phyloP scores from a whole-genome alignment of 2,113 vertebrate genomes.

The Globicephala melas region DNA sequence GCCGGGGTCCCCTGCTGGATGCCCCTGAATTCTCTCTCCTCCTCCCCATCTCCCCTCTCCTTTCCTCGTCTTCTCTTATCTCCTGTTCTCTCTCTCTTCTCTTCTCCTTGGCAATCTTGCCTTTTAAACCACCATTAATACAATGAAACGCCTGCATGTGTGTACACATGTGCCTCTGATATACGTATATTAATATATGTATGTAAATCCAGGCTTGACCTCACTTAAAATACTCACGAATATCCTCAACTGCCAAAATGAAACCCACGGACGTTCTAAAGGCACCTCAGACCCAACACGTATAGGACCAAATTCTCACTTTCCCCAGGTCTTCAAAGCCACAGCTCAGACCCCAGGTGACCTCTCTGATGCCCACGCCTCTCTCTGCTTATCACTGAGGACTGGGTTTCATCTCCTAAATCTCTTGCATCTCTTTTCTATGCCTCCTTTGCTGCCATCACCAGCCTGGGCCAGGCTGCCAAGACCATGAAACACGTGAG shows the following conservation, averaged over 20 bases:
- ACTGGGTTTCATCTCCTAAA: not conserved
- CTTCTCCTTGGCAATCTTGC: not conserved
- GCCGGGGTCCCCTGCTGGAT: fast-evolving
- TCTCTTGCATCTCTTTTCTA: too few species aligned
- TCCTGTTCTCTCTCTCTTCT: not conserved
- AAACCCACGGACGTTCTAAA: not conserved
- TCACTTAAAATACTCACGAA: not conserved
- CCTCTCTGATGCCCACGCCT: not conserved
- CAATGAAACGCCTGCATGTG: not conserved
- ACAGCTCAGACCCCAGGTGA: not conserved
- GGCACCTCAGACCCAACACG: not conserved
- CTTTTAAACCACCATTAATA: not conserved
- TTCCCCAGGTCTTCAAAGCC: not conserved
- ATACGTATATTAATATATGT: not conserved
- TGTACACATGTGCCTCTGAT: not conserved
- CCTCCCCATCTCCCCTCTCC: too few species aligned
- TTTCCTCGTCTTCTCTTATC: not conserved
- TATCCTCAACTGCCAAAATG: fast-evolving
- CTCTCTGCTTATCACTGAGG: fast-evolving
- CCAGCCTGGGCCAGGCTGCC: too few species aligned
- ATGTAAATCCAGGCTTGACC: not conserved
- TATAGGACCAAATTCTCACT: too few species aligned
- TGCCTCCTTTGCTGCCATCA: not conserved
- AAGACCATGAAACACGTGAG: too few species aligned
- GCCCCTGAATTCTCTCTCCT: too few species aligned